Evolutionary conservation across 2,797 vertebrate genomes (phyloP).

Genomic region (Poecile montanus): DNA sequence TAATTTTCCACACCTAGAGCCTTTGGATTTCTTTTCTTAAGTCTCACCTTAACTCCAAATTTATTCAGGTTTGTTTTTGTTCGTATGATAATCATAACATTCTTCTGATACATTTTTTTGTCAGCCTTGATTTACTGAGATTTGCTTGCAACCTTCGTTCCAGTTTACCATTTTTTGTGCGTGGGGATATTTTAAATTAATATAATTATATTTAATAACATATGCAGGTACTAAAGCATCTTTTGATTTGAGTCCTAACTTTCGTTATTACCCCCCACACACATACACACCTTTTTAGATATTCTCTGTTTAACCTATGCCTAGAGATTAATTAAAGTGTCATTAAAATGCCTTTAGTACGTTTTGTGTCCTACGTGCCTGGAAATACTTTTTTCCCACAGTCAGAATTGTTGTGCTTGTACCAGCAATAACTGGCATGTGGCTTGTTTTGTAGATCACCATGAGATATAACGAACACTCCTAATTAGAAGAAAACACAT

Average conservation of each 20-base stretch:
- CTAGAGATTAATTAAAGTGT: constrained; percentile 65
- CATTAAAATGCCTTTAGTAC: constrained; percentile 66
- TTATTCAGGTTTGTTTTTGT: constrained; percentile 28
- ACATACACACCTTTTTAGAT: constrained; percentile 62
- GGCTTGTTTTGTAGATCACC: constrained; percentile 62
- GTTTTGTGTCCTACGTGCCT: constrained; percentile 66
- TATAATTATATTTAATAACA: constrained; percentile 70
- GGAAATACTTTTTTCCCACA: constrained; percentile 65
- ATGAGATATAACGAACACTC: constrained; percentile 32
- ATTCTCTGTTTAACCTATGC: constrained; percentile 52
- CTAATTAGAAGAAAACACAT: constrained; percentile 50
- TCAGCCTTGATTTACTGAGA: constrained; percentile 39
- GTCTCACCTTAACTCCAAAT: constrained; percentile 51
- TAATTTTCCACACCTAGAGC: constrained; percentile 35
- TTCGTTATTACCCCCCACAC: constrained; percentile 53
- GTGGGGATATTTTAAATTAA: constrained; percentile 62
- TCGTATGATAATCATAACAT: constrained; percentile 24
- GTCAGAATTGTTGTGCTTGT: constrained; percentile 65
- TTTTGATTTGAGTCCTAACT: constrained; percentile 66
- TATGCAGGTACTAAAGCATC: constrained; percentile 50
- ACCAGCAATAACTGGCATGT: constrained; percentile 61
- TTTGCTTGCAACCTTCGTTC: constrained; percentile 25
- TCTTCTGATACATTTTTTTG: constrained; percentile 38
- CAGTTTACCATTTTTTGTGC: constrained; percentile 54
- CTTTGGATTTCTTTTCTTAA: constrained; percentile 40